Base-by-base conservation (phyloP, 2,113 vertebrate species). In the Dunckerocampus dactyliophorus region DNA sequence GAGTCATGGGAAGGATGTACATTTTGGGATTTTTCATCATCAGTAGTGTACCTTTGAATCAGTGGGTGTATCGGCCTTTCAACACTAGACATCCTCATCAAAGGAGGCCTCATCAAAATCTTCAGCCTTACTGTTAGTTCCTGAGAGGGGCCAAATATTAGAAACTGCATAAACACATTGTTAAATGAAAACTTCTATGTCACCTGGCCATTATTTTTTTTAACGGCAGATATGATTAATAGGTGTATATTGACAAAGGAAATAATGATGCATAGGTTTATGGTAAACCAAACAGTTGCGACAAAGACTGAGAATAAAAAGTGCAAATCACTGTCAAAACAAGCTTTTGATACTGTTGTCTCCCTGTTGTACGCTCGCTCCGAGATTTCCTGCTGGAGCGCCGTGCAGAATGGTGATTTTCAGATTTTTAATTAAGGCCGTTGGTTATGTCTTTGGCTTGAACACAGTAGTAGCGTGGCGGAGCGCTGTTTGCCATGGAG, bases 351-450 rank as follows among this genome's bases (percentile, higher is more conserved):
- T 80, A 70, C 57, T 9, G 13, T 59, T 56, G 60, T 80, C 50
- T 67, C 69, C 57, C 60, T 51, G 72, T 56, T 68, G 34, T 63
- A 53, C 62, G 49, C 47, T 62, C 54, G 69, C 72, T 60, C 17
- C 14, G 49, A 77, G 59, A 72, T 75, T 73, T 75, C 74, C 59
- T 74, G 65, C 53, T 63, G 49, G 73, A 81, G 58, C 69, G 75
- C 60, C 65, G 57, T 65, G 69, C 76, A 73, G 67, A 78, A 65
- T 87, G 71, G 80, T 77, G 83, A 83, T 79, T 82, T 85, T 77
- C 80, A 76, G 80, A 72, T 82, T 86, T 86, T 87, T 87, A 87
- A 89, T 89, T 87, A 85, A 77, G 69, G 78, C 82, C 84, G 75
- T 82, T 79, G 81, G 85, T 81, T 81, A 85, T 82, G 69, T 79